These are phyloP conservation scores for Camelus bactrianus DNA, from an alignment of 2,113 vertebrate species.

Conservation along the genomic window DNA sequence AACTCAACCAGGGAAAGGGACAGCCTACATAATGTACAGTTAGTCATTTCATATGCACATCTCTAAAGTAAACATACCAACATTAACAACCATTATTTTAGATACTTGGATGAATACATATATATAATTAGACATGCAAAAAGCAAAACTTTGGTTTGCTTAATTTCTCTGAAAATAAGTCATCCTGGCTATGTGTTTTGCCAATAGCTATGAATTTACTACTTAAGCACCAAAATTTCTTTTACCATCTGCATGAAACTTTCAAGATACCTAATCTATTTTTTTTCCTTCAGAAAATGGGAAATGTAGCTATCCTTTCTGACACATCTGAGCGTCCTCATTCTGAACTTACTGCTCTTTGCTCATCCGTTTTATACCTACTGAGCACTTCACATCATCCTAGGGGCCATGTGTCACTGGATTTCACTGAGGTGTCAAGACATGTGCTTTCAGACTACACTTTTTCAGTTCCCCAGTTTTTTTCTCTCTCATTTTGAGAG, in stretches of 20 bases:
- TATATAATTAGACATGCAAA: background rate
- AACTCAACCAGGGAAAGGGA: background rate
- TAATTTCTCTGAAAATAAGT: constrained; percentile 53
- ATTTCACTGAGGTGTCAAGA: background rate
- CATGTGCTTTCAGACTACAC: background rate
- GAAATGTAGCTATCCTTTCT: background rate
- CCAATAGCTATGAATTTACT: background rate
- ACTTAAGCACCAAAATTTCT: background rate
- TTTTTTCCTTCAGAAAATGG: background rate
- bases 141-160: background rate
- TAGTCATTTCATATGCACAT: background rate
- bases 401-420: background rate
- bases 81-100: background rate
- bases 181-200: background rate
- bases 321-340: background rate
- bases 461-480: background rate
- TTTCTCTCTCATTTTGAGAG: fast-evolving
- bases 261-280: background rate
- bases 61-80: background rate
- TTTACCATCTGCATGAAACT: background rate
- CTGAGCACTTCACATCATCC: background rate
- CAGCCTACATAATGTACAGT: background rate
- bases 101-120: background rate
- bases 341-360: background rate
- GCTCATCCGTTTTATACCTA: background rate